These are phyloP conservation scores for Manis pentadactyla DNA, from an alignment of 2,797 vertebrate species.

Conservation along the genomic window DNA sequence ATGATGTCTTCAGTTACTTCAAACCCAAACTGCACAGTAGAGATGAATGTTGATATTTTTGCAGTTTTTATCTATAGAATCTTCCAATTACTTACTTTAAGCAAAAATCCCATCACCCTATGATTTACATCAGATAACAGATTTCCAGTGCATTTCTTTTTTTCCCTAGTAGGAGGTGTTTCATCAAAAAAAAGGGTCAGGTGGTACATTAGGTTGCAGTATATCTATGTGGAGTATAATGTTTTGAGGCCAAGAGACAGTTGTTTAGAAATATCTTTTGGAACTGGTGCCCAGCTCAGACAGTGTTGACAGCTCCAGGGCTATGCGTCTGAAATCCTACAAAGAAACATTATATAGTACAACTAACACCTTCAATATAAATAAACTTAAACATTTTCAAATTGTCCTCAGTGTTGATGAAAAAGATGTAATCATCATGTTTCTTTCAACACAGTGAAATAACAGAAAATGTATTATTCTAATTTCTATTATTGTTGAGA, in stretches of 20 bases:
- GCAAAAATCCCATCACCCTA: not conserved
- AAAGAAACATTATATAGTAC: constrained; percentile 44
- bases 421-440: constrained; percentile 7
- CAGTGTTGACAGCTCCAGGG: not conserved
- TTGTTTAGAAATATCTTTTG: constrained; percentile 57
- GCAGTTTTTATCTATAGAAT: constrained; percentile 47
- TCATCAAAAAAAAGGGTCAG: constrained; percentile 69
- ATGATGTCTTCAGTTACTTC: constrained; percentile 56
- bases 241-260: constrained; percentile 59
- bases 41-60: constrained; percentile 63
- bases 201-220: not conserved
- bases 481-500: not conserved
- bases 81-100: constrained; percentile 64
- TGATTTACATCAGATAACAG: constrained; percentile 58
- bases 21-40: constrained; percentile 44
- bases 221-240: constrained; percentile 14
- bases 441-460: not conserved
- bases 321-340: not conserved
- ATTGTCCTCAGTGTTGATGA: not conserved
- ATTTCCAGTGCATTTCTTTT: constrained; percentile 38
- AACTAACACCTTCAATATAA: not conserved
- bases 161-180: constrained; percentile 37
- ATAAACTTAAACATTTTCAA: not conserved
- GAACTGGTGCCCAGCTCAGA: not conserved
- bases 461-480: not conserved